phyloP scores from a whole-genome alignment of 1,140 invertebrate species.

The Drosophila melanogaster region Release_6_plus_ISO1_MT NT_033779.5:18870001-18870500 shows the following conservation, averaged over 20 bases:
- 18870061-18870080: constrained; percentile 69
- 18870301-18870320: constrained; percentile 59
- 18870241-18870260: constrained; percentile 26
- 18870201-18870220: constrained; percentile 66
- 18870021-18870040: not conserved
- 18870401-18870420: constrained; percentile 50
- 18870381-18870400: constrained; percentile 45
- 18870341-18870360: not conserved
- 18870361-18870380: constrained; percentile 53
- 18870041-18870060: constrained; percentile 80
- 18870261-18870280: constrained; percentile 80
- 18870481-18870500: constrained; percentile 70
- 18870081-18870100: constrained; percentile 13
- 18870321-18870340: not conserved
- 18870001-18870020: too few species aligned
- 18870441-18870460: constrained; percentile 22
- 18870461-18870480: constrained; percentile 77
- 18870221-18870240: constrained; percentile 6
- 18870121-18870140: constrained; percentile 9
- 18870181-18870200: constrained; percentile 60
- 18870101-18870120: constrained; percentile 10
- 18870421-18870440: constrained; percentile 19
- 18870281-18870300: constrained; percentile 84
- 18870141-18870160: constrained; percentile 50
- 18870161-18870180: constrained; percentile 81